A percentile compares a stretch with the other conserved stretches of the same genome.
These are phyloP conservation scores for Asobara japonica DNA, from an alignment of 1,140 invertebrate genomes.

Conservation along the genomic window DNA sequence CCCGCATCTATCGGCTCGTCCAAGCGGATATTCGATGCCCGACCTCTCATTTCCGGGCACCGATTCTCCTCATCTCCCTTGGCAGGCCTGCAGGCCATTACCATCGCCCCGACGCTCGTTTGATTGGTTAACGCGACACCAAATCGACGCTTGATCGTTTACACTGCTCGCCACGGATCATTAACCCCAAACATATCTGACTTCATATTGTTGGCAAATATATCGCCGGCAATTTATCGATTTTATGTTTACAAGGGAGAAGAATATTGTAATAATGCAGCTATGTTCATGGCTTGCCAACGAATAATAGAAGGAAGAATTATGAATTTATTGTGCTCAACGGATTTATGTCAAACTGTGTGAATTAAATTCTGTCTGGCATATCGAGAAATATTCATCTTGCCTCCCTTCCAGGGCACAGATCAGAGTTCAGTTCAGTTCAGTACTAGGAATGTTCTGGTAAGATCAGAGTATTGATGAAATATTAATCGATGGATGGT, in stretches of 20 bases:
- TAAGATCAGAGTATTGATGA: too few species aligned
- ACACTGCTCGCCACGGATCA: not conserved
- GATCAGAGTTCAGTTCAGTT: too few species aligned
- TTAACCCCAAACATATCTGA: not conserved
- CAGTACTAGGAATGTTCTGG: too few species aligned
- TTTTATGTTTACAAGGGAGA: not conserved
- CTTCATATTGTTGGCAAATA: not conserved
- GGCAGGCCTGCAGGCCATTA: conserved; percentile 6
- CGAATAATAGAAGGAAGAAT: not conserved
- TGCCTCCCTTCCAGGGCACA: too few species aligned
- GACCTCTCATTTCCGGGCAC: conserved; percentile 13
- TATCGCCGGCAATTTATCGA: not conserved
- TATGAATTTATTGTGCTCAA: not conserved
- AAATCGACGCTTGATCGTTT: conserved; percentile 4
- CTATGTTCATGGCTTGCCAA: not conserved
- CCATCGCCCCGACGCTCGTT: not conserved
- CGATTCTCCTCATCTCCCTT: not conserved
- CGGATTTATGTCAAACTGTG: not conserved
- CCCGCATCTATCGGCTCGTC: not conserved
- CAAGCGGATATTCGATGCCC: conserved; percentile 14
- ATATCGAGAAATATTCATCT: too few species aligned
- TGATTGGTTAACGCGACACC: conserved; percentile 13
- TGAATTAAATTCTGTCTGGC: not conserved
- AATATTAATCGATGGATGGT: too few species aligned
- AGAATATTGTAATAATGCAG: not conserved